Conservation (phyloP, 2,797 vertebrate species). For the Scleropages formosus region DNA sequence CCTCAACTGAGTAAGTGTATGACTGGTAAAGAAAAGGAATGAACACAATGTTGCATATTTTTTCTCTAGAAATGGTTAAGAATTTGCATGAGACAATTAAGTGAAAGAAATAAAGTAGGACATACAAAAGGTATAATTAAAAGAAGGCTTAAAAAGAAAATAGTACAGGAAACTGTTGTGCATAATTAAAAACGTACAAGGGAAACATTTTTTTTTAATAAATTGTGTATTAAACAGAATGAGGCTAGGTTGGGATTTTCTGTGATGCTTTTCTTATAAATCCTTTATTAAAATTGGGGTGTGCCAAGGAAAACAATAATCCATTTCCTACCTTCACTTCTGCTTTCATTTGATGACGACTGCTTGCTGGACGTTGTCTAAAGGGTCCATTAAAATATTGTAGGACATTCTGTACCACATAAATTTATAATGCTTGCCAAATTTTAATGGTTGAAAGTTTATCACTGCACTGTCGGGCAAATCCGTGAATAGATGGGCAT, state of each 20-base stretch:
- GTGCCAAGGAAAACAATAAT: neutral
- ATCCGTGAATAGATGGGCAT: too few species aligned
- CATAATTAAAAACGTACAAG: neutral
- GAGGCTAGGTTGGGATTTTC: neutral
- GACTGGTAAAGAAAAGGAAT: too few species aligned
- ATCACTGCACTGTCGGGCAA: too few species aligned
- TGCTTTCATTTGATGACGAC: neutral
- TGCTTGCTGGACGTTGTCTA: neutral
- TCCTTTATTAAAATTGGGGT: neutral
- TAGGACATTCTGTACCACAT: too few species aligned
- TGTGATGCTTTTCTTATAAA: neutral
- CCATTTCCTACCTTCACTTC: neutral
- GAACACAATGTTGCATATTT: too few species aligned
- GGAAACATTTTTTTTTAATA: neutral
- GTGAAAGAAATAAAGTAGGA: conserved; percentile 6
- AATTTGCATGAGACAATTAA: neutral
- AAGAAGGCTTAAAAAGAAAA: neutral
- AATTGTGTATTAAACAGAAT: conserved; percentile 15
- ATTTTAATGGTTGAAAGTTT: too few species aligned
- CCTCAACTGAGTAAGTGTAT: too few species aligned
- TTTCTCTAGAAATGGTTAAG: too few species aligned
- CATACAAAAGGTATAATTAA: conserved; percentile 2
- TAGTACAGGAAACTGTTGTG: neutral
- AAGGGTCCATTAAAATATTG: too few species aligned
- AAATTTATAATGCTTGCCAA: too few species aligned